phyloP scores from a whole-genome alignment of 2,797 vertebrate species.

The Sparus aurata region DNA sequence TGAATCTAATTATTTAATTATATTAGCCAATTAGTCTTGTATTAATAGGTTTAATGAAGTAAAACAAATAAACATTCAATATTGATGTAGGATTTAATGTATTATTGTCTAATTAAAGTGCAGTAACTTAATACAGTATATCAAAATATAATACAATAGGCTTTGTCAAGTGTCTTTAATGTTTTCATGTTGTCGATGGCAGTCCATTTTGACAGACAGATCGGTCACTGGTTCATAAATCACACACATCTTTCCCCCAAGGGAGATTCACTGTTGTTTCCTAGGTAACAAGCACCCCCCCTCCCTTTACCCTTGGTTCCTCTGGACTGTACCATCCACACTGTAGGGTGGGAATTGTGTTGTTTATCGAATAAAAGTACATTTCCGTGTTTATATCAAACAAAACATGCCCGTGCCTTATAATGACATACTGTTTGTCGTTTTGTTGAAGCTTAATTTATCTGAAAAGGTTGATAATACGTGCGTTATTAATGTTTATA shows the following conservation, averaged over 20 bases:
- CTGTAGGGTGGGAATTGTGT: conserved; percentile 18
- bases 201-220: conserved; percentile 64
- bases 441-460: fast-evolving
- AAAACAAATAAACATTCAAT: not conserved
- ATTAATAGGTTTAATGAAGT: not conserved
- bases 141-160: not conserved
- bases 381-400: not conserved
- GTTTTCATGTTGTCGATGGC: conserved; percentile 35
- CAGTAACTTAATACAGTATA: not conserved
- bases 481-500: conserved; percentile 2
- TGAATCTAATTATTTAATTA: not conserved
- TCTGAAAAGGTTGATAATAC: fast-evolving
- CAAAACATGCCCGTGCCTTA: fast-evolving
- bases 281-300: conserved; percentile 84
- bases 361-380: not conserved
- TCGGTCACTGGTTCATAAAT: conserved; percentile 76
- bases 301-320: conserved; percentile 72
- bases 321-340: conserved; percentile 81
- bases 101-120: not conserved
- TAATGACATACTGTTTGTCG: fast-evolving
- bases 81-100: not conserved
- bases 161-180: conserved; percentile 26
- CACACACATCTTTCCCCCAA: conserved; percentile 74
- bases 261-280: conserved; percentile 86
- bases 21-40: not conserved